Evolutionary conservation across 2,113 vertebrate genomes (phyloP).

Genomic region (Percina caprodes): DNA sequence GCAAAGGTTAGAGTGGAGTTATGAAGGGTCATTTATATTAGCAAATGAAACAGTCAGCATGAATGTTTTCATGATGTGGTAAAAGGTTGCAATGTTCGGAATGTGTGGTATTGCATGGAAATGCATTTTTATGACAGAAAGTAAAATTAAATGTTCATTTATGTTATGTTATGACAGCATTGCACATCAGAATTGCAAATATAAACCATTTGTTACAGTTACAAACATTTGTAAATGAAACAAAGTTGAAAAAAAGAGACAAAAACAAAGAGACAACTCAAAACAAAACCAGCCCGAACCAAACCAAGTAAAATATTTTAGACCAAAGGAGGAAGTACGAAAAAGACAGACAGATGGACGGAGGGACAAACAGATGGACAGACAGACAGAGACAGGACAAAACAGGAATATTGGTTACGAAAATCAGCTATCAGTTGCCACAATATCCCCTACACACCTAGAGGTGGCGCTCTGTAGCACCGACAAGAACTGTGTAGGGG

Average conservation of each 20-base stretch:
- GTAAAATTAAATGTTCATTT: conserved; percentile 28
- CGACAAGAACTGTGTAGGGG: conserved; percentile 33
- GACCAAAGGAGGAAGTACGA: conserved; percentile 72
- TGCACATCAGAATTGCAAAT: conserved; percentile 66
- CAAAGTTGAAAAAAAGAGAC: conserved; percentile 40
- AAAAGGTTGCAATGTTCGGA: background rate
- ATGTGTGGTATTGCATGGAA: conserved; percentile 17
- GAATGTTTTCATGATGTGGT: conserved; percentile 20
- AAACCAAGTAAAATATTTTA: conserved; percentile 63
- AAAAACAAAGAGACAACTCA: conserved; percentile 8
- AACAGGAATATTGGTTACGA: conserved; percentile 80
- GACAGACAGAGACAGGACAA: conserved; percentile 82
- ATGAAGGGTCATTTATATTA: conserved; percentile 36
- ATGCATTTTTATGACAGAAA: conserved; percentile 36
- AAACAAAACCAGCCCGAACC: conserved; percentile 67
- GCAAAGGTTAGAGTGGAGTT: conserved; percentile 34
- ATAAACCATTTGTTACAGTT: conserved; percentile 69
- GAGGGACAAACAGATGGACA: conserved; percentile 73
- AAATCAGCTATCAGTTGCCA: conserved; percentile 66
- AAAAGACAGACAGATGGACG: conserved; percentile 72
- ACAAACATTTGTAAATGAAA: conserved; percentile 69
- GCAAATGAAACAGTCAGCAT: conserved; percentile 24
- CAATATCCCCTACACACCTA: conserved; percentile 51
- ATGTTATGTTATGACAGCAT: conserved; percentile 63
- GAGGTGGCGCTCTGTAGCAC: conserved; percentile 41